Conservation (phyloP, 2,888 invertebrate species). For the Hypena proboscidalis region DNA sequence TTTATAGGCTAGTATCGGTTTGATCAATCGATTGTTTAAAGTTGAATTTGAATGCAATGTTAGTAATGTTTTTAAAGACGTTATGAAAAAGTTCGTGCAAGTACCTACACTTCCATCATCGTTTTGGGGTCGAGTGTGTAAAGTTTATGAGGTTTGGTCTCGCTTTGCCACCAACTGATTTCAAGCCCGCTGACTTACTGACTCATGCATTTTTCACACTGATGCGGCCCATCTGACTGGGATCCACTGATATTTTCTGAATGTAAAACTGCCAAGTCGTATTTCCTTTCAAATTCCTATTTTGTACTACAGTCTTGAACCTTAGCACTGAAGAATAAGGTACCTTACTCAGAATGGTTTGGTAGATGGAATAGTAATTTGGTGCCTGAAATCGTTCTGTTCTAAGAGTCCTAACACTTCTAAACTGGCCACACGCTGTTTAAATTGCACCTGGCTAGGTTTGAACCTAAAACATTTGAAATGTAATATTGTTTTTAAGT, state of each 20-base stretch:
- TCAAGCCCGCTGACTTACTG: conserved; percentile 54
- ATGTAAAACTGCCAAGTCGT: conserved; percentile 39
- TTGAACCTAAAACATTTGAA: conserved; percentile 17
- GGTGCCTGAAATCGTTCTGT: conserved; percentile 31
- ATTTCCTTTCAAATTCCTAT: conserved; percentile 10
- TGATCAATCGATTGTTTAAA: not conserved
- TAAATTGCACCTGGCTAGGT: conserved; percentile 17
- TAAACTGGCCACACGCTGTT: conserved; percentile 29
- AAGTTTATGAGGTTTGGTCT: conserved; percentile 44
- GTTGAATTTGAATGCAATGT: no score
- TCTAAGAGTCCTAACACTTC: conserved; percentile 29
- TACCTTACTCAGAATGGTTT: not conserved
- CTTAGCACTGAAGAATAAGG: conserved; percentile 9
- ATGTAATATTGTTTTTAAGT: no score
- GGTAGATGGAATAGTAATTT: not conserved
- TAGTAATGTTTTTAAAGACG: no score
- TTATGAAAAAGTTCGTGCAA: conserved; percentile 24
- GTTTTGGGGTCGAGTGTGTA: conserved; percentile 30
- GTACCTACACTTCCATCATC: conserved; percentile 33
- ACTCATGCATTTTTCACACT: conserved; percentile 71
- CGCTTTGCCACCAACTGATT: conserved; percentile 47
- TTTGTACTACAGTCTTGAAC: conserved; percentile 13
- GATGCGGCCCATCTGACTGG: conserved; percentile 48
- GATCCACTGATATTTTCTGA: conserved; percentile 48
- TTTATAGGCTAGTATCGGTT: not conserved